Evolutionary conservation across 2,797 vertebrate species (phyloP).

Genomic region (Eospalax fontanierii): DNA sequence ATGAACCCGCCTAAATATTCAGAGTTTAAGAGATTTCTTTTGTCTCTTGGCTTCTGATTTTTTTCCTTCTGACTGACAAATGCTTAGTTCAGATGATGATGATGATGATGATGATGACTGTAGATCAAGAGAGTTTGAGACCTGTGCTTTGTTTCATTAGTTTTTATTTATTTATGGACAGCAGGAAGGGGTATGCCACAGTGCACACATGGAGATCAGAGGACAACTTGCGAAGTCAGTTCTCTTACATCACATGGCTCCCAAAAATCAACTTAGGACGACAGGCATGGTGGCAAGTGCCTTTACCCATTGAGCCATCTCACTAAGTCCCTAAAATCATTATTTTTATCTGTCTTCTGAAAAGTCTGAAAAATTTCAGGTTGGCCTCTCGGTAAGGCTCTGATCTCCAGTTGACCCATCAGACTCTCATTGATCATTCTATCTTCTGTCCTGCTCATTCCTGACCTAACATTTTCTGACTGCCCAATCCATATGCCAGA

Average conservation of each 20-base stretch:
- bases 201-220: too few relatives aligned
- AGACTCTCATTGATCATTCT: background rate
- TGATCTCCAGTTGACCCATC: background rate
- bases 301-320: too few relatives aligned
- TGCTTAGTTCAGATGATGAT: background rate
- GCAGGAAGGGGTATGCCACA: too few relatives aligned
- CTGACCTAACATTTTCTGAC: background rate
- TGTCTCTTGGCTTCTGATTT: background rate
- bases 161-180: too few relatives aligned
- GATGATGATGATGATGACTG: too few relatives aligned
- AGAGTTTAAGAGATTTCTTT: slow-evolving; percentile 5
- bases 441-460: background rate
- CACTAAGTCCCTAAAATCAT: background rate
- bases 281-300: too few relatives aligned
- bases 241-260: too few relatives aligned
- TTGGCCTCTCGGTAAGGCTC: background rate
- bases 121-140: too few relatives aligned
- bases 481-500: background rate
- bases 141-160: too few relatives aligned
- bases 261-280: too few relatives aligned
- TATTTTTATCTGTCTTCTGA: background rate
- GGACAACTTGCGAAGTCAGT: too few relatives aligned
- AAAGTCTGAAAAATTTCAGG: background rate
- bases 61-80: background rate
- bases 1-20: background rate